Conservation (phyloP, 2,888 invertebrate genomes). For the Mythimna impura region DNA sequence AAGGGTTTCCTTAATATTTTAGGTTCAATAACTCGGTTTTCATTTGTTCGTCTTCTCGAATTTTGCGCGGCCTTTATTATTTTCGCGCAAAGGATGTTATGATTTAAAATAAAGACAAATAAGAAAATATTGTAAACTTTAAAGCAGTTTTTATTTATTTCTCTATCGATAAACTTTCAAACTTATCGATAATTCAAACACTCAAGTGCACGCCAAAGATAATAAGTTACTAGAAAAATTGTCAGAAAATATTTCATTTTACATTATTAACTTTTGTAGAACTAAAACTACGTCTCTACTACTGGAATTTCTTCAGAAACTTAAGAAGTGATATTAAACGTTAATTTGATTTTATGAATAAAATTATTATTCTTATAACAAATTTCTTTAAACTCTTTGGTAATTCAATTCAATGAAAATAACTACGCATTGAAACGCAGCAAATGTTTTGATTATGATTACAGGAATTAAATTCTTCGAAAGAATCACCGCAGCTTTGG, state of each 20-base stretch:
- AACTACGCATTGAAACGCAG: not conserved
- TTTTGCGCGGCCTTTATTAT: not conserved
- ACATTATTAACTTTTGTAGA: not conserved
- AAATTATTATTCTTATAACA: not conserved
- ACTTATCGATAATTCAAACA: constrained; percentile 10
- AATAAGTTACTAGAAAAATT: constrained; percentile 7
- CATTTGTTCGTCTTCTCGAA: constrained; percentile 14
- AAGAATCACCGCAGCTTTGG: no score
- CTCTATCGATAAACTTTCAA: not conserved
- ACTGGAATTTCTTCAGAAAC: constrained; percentile 21
- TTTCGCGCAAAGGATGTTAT: not conserved
- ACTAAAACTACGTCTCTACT: constrained; percentile 5
- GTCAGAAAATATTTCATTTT: constrained; percentile 12
- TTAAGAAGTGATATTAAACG: not conserved
- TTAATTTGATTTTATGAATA: constrained; percentile 1
- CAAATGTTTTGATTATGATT: not conserved
- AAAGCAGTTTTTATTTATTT: not conserved
- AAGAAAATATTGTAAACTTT: not conserved
- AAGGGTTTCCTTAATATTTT: constrained; percentile 9
- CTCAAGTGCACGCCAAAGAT: constrained; percentile 3
- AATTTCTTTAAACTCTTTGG: not conserved
- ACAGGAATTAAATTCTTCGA: not conserved
- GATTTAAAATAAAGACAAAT: not conserved
- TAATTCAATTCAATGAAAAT: not conserved
- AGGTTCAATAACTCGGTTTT: constrained; percentile 29